phyloP scores from a whole-genome alignment of 2,888 invertebrate genomes.

The Lysandra coridon region DNA sequence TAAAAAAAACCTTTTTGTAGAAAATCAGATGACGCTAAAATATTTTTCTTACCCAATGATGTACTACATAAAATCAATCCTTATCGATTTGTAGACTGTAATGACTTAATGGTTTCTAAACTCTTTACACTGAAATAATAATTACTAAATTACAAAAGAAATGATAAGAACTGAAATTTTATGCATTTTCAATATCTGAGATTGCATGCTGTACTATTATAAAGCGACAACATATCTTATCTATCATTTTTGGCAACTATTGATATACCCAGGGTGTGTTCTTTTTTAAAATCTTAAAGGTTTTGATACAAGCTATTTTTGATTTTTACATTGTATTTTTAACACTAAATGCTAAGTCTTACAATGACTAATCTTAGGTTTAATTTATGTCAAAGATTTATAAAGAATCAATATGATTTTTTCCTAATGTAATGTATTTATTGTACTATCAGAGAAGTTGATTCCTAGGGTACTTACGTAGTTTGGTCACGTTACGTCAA shows the following conservation, averaged over 20 bases:
- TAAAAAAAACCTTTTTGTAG: neutral
- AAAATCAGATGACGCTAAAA: neutral
- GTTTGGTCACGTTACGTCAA: no score
- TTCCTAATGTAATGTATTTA: neutral
- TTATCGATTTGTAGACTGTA: neutral
- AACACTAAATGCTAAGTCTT: neutral
- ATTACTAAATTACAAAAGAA: neutral
- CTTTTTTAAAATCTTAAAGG: neutral
- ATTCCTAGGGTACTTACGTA: no score
- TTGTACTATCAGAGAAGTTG: neutral
- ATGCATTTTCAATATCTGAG: no score
- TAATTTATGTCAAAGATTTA: neutral
- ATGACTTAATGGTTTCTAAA: neutral
- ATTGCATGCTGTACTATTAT: neutral
- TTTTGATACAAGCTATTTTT: neutral
- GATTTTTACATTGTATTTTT: conserved; percentile 1
- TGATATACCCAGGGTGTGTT: neutral
- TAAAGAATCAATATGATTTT: neutral
- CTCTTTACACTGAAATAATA: neutral
- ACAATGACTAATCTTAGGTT: neutral
- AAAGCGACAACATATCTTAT: neutral
- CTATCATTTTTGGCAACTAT: neutral
- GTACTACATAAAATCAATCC: neutral
- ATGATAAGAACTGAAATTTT: neutral
- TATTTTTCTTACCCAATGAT: neutral